These are phyloP conservation scores for Coenonympha glycerion DNA, from an alignment of 2,888 invertebrate species.

Conservation along the genomic window DNA sequence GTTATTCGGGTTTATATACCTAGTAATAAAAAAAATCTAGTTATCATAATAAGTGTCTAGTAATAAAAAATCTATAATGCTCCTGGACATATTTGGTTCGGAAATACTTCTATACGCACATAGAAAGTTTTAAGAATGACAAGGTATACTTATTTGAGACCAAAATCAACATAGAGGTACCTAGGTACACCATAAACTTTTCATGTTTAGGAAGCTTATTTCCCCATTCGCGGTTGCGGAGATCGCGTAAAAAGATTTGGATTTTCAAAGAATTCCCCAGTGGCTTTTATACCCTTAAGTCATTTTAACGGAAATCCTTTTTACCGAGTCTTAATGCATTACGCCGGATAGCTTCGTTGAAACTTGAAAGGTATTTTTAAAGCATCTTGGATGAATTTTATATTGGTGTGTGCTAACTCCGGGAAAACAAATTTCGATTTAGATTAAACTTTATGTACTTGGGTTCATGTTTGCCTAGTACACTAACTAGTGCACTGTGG, in stretches of 20 bases:
- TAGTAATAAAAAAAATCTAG: too few relatives aligned
- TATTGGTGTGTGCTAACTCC: background rate
- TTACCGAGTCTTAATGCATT: constrained; percentile 12
- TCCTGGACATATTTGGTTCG: too few relatives aligned
- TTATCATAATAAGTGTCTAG: too few relatives aligned
- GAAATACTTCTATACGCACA: too few relatives aligned
- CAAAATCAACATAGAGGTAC: too few relatives aligned
- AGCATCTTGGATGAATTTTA: constrained; percentile 1
- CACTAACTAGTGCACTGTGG: too few relatives aligned
- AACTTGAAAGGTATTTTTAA: constrained; percentile 5
- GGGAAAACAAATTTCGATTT: background rate
- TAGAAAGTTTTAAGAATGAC: too few relatives aligned
- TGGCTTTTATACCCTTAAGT: constrained; percentile 16
- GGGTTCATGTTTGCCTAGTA: too few relatives aligned
- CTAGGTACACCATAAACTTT: background rate
- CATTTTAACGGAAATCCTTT: constrained; percentile 14
- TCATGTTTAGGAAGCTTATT: background rate
- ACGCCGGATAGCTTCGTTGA: constrained; percentile 6
- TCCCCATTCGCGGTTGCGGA: background rate
- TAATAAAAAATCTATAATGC: too few relatives aligned
- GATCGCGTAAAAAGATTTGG: background rate
- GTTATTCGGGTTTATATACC: too few relatives aligned
- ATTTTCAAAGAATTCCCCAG: constrained; percentile 2
- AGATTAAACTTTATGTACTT: background rate
- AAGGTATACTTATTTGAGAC: too few relatives aligned